Conservation (phyloP, 2,888 invertebrate genomes). For the Leptodirus hochenwartii region DNA sequence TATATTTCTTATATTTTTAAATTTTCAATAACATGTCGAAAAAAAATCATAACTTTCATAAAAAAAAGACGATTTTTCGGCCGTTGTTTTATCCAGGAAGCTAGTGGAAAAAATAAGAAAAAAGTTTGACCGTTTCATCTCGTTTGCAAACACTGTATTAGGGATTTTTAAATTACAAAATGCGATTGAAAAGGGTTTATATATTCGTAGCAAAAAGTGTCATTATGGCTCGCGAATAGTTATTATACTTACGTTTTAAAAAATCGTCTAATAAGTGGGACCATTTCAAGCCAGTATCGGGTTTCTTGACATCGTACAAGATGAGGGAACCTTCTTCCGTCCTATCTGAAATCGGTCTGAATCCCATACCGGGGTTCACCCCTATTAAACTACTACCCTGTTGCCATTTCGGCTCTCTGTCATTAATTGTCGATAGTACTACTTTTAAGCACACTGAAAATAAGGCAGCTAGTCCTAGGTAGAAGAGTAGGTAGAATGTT, state of each 20-base stretch:
- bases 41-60: no score
- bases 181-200: no score
- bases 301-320: slow-evolving; percentile 35
- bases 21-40: no score
- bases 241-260: slow-evolving; percentile 31
- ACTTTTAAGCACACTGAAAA: slow-evolving; percentile 78
- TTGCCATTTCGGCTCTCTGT: slow-evolving; percentile 55
- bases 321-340: slow-evolving; percentile 41
- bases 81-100: no score
- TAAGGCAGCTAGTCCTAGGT: slow-evolving; percentile 60
- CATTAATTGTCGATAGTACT: slow-evolving; percentile 50
- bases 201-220: no score
- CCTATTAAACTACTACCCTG: slow-evolving; percentile 62
- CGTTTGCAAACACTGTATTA: no score
- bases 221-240: no score
- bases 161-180: no score
- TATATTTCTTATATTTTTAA: no score
- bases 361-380: slow-evolving; percentile 43
- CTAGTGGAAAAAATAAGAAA: no score
- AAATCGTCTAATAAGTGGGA: slow-evolving; percentile 33
- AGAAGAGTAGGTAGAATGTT: slow-evolving; percentile 78
- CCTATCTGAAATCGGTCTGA: slow-evolving; percentile 36
- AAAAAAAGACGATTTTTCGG: no score
- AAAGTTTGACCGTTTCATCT: no score
- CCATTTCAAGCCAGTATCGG: slow-evolving; percentile 34